Conservation (phyloP, 2,113 vertebrate genomes). For the Emydura subglobosa region DNA sequence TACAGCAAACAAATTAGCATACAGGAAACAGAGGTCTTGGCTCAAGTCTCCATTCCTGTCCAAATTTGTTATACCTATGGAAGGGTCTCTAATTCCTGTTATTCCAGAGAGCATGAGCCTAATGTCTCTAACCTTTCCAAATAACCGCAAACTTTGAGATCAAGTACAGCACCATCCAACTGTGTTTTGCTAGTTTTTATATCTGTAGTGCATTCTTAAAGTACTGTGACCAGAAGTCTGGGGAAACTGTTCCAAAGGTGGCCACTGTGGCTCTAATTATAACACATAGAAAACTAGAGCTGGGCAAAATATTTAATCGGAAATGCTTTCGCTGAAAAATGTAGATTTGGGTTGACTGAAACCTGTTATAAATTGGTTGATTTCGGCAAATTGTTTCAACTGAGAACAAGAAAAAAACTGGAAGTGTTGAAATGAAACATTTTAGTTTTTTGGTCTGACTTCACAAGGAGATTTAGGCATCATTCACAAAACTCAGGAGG, state of each 20-base stretch:
- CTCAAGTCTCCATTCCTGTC: neutral
- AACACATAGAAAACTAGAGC: neutral
- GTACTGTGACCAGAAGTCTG: constrained; percentile 10
- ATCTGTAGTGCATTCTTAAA: constrained; percentile 42
- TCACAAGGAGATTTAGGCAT: neutral
- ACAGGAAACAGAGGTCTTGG: neutral
- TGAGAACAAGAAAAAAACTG: neutral
- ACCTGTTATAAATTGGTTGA: neutral
- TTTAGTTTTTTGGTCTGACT: neutral
- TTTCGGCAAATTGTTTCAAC: neutral
- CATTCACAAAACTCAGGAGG: neutral
- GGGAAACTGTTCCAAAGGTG: constrained; percentile 48
- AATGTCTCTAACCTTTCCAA: neutral
- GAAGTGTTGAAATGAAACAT: neutral
- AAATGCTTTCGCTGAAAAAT: neutral
- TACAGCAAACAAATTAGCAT: neutral
- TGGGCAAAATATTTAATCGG: neutral
- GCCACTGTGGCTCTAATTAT: constrained; percentile 38
- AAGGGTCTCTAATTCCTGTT: neutral
- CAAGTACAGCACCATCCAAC: neutral
- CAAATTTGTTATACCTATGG: constrained; percentile 19
- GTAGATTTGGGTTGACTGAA: neutral
- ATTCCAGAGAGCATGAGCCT: neutral
- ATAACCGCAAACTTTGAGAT: neutral
- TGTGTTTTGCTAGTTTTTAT: constrained; percentile 25